Conservation (phyloP, 2,797 vertebrate species). For the Lophotriccus pileatus region DNA sequence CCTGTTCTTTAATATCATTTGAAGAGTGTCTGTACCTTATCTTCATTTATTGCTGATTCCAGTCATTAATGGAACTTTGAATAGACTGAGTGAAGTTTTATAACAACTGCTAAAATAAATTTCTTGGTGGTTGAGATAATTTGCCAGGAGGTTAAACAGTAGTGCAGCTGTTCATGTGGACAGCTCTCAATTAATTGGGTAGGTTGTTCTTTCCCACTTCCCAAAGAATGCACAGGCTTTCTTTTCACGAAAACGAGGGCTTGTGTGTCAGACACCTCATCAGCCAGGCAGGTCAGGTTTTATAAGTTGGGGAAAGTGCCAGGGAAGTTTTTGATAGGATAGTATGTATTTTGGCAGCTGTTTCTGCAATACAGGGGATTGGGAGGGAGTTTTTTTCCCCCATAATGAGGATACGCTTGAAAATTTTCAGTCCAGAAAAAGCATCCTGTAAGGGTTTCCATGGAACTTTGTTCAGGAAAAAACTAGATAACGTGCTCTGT, state of each 20-base stretch:
- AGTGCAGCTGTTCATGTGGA: background rate
- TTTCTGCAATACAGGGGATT: background rate
- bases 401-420: background rate
- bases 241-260: background rate
- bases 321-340: background rate
- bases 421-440: background rate
- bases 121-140: background rate
- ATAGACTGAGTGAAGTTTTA: background rate
- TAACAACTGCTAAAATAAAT: background rate
- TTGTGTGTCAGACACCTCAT: background rate
- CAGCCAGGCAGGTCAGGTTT: background rate
- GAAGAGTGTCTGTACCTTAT: background rate
- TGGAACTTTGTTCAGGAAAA: background rate
- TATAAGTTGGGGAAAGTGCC: background rate
- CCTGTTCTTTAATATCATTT: background rate
- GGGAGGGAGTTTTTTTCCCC: fast-evolving
- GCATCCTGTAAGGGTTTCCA: background rate
- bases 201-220: background rate
- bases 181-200: background rate
- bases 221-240: background rate
- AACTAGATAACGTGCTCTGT: background rate
- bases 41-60: background rate
- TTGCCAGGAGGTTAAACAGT: background rate
- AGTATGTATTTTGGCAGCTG: background rate
- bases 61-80: background rate